Conservation (phyloP, 2,888 invertebrate species). For the Cyclophora punctaria region DNA sequence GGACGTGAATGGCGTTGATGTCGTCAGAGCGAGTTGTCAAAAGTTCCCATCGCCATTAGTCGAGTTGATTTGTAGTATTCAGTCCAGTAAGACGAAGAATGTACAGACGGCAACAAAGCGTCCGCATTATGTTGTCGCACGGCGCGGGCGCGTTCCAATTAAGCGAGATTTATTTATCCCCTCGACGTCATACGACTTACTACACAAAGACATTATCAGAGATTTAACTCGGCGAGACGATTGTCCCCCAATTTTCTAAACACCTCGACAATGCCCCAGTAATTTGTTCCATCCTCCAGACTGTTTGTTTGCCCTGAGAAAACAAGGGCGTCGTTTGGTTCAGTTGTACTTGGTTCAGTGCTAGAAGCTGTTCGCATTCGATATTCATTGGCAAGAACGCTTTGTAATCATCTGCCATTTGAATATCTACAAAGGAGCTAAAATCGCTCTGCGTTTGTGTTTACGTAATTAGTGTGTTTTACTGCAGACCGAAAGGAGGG, state of each 20-base stretch:
- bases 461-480: conserved; percentile 32
- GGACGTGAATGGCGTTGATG: conserved; percentile 27
- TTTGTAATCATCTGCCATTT: conserved; percentile 50
- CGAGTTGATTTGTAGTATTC: conserved; percentile 51
- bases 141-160: conserved; percentile 60
- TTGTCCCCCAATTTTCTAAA: conserved; percentile 70
- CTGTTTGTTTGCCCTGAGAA: conserved; percentile 58
- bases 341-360: conserved; percentile 35
- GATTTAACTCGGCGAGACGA: conserved; percentile 63
- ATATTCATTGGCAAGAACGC: conserved; percentile 58
- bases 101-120: conserved; percentile 53
- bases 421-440: conserved; percentile 39
- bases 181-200: conserved; percentile 46
- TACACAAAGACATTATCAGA: conserved; percentile 62
- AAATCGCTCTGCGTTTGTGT: conserved; percentile 42
- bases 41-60: conserved; percentile 54
- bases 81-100: conserved; percentile 44
- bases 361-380: conserved; percentile 48
- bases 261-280: conserved; percentile 61
- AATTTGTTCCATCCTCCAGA: conserved; percentile 64
- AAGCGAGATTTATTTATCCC: conserved; percentile 68
- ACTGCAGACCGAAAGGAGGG: conserved; percentile 2
- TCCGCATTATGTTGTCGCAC: conserved; percentile 64
- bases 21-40: conserved; percentile 39
- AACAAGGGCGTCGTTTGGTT: conserved; percentile 52